Conservation (phyloP, 2,888 invertebrate species). For the Anodontia alba region DNA sequence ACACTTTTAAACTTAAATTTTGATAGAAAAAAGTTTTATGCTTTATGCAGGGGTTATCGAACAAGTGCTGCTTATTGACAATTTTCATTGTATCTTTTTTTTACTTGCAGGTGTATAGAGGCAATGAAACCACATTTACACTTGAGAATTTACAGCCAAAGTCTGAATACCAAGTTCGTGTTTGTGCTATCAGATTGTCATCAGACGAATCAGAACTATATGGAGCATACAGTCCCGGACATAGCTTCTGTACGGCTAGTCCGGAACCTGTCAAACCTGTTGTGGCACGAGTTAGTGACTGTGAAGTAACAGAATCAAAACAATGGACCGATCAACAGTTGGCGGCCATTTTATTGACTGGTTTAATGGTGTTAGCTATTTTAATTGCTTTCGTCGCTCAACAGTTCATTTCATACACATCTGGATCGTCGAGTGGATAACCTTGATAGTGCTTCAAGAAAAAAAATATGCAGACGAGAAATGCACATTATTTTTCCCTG, state of each 20-base stretch:
- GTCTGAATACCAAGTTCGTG: conserved; percentile 91
- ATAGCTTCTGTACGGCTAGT: conserved; percentile 87
- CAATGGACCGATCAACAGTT: conserved; percentile 88
- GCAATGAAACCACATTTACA: conserved; percentile 86
- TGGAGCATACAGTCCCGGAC: conserved; percentile 90
- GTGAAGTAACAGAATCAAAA: conserved; percentile 69
- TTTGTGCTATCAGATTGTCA: conserved; percentile 90
- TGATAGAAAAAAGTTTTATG: too few relatives aligned
- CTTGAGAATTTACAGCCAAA: conserved; percentile 89
- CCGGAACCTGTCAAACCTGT: conserved; percentile 72
- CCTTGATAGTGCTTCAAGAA: not conserved
- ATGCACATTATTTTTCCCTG: too few relatives aligned
- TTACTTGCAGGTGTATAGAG: conserved; percentile 86
- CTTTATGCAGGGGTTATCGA: too few relatives aligned
- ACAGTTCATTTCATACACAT: conserved; percentile 63
- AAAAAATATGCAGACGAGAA: not conserved
- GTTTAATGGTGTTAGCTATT: conserved; percentile 88
- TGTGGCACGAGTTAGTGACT: conserved; percentile 53
- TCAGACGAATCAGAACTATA: conserved; percentile 87
- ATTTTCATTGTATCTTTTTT: too few relatives aligned
- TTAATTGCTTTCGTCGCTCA: conserved; percentile 88
- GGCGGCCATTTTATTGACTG: conserved; percentile 88
- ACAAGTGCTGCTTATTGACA: too few relatives aligned
- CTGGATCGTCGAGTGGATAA: too few relatives aligned
- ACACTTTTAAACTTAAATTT: too few relatives aligned